Evolutionary conservation across 2,888 invertebrate species (phyloP), one percentile per base, ranked within the genome.

Genomic region (Lepidonotus clava): DNA sequence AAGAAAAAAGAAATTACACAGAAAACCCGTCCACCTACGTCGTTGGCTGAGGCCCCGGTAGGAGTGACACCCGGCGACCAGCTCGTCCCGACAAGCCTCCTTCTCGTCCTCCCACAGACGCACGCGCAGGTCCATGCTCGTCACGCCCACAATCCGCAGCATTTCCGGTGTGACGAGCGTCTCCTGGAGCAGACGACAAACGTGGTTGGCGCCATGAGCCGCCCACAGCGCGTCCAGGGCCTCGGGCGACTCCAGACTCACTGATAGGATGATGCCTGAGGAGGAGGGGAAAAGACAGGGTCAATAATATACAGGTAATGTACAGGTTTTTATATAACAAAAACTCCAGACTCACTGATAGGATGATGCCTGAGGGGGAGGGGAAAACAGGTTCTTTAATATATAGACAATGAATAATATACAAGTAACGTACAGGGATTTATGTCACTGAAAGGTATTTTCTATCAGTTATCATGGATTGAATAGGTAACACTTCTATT

Each of bases 81-180:
- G 40, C 61, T 92, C 92, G 2, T 87, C 83, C 83, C 88, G 88
- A 85, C 92, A 92, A 0, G 87, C 88, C 6, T 88, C 90, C 53
- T 90, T 90, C 83, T 92, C 92, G 61, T 92, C 92, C 21, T 91
- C 91, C 91, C 91, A 92, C 66, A 92, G 86, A 80, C 90, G 91
- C 6, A 90, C 91, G n/a, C 90, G 89, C 56, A 92, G 80, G 0
- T 89, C 89, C 36, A 92, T 86, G 28, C 87, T 88, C 18, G 86
- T 89, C 0, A 90, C 90, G 21, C 85, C 87, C 1, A 90, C 84
- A 0, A 88, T 88, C 71, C 90, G 88, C 40, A 91, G 87, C 18
- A 90, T 83, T 6, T 88, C 87, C 21, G 89, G 84, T 46, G 90
- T 91, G 1, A 92, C 89, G 36, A 92, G 84, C 2, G 90, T 85